Conservation (phyloP, 2,113 vertebrate species). For the Lampris incognitus region DNA sequence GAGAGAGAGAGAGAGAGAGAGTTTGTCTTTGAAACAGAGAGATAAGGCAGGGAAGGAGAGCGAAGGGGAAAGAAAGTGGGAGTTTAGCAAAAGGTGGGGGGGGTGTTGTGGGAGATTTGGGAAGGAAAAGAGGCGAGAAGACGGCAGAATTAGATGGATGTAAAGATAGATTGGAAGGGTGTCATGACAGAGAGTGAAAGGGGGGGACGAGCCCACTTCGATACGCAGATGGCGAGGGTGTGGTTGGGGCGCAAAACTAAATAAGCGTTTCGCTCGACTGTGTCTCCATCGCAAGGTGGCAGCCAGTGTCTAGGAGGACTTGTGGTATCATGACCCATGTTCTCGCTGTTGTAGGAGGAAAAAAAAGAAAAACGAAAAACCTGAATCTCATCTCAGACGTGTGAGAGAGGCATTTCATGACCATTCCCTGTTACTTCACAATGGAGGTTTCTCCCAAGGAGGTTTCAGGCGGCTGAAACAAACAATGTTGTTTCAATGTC, state of each 20-base stretch:
- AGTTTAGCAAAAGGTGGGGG: too few species aligned
- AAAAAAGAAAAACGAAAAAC: neutral
- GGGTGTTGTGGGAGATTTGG: too few species aligned
- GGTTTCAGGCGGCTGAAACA: slow-evolving; percentile 9
- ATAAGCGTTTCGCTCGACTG: slow-evolving; percentile 57
- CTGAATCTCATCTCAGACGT: too few species aligned
- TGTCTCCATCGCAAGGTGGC: slow-evolving; percentile 50
- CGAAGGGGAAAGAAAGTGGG: slow-evolving; percentile 7
- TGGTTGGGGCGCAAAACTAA: slow-evolving; percentile 53
- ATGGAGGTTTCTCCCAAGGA: neutral
- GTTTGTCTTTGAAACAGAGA: neutral
- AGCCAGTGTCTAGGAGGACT: slow-evolving; percentile 42
- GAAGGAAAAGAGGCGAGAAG: too few species aligned
- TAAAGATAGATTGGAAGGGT: slow-evolving; percentile 4
- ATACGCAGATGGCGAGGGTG: slow-evolving; percentile 64
- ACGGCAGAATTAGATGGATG: too few species aligned
- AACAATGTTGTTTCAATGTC: slow-evolving; percentile 16
- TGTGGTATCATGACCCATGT: slow-evolving; percentile 44
- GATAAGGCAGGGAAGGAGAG: slow-evolving; percentile 26
- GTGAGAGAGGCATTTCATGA: neutral
- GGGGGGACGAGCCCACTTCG: slow-evolving; percentile 18
- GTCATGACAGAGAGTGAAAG: slow-evolving; percentile 30
- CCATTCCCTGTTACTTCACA: neutral
- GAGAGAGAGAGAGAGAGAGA: slow-evolving; percentile 12
- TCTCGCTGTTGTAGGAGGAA: slow-evolving; percentile 43